Conservation (phyloP, 1,140 invertebrate genomes). For the Trachymyrmex septentrionalis region DNA sequence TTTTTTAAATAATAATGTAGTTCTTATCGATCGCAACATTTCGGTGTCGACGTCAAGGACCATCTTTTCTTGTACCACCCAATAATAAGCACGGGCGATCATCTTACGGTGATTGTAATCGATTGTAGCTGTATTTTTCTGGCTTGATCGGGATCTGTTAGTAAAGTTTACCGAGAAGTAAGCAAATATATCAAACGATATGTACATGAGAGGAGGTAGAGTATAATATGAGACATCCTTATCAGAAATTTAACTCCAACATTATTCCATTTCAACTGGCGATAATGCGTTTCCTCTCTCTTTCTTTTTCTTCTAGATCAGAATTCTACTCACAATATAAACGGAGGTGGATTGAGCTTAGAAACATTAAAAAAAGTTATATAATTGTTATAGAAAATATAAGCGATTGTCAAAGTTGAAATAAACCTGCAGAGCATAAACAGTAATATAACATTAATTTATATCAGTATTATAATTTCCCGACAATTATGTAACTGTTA, state of each 20-base stretch:
- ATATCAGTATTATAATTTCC: too few relatives aligned
- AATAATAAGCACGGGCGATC: background rate
- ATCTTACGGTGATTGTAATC: constrained; percentile 19
- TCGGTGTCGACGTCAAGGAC: background rate
- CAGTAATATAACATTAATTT: too few relatives aligned
- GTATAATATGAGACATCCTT: background rate
- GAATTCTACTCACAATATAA: background rate
- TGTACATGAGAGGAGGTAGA: constrained; percentile 10
- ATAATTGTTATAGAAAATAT: background rate
- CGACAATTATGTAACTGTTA: too few relatives aligned
- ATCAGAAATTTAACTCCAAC: background rate
- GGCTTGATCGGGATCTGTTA: constrained; percentile 37
- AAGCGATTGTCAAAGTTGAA: background rate
- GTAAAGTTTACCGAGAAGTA: constrained; percentile 4
- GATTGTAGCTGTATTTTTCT: constrained; percentile 50
- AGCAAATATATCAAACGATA: constrained; percentile 47
- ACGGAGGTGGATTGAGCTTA: background rate
- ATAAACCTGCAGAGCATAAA: background rate
- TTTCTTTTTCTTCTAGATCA: constrained; percentile 5
- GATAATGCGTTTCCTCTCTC: background rate
- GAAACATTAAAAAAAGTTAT: background rate
- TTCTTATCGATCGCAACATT: background rate
- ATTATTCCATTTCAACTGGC: background rate
- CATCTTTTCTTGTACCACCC: background rate
- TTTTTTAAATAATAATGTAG: constrained; percentile 1